Conservation (phyloP, 2,113 vertebrate genomes). For the Panthera tigris region DNA sequence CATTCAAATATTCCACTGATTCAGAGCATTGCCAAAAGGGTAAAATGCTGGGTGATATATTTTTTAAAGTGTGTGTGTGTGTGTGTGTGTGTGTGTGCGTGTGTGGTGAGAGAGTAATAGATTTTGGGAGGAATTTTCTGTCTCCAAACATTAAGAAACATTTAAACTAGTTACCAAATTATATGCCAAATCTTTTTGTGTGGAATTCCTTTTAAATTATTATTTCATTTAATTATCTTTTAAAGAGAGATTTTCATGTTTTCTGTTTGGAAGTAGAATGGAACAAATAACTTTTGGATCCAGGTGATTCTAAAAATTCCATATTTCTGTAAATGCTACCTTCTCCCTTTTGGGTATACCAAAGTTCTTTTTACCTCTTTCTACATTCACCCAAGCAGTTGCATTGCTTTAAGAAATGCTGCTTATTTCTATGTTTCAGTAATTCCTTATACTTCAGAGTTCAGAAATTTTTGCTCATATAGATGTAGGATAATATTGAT, state of each 20-base stretch:
- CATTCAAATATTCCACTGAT: background rate
- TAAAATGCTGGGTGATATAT: background rate
- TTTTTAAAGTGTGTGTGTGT: background rate
- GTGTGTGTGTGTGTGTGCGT: background rate
- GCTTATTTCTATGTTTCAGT: background rate
- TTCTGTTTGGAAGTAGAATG: background rate
- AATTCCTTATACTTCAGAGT: background rate
- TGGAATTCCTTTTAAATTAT: background rate
- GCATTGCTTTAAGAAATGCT: background rate
- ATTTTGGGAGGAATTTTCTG: background rate
- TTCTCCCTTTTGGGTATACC: background rate
- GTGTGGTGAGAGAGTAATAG: background rate
- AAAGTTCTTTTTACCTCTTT: background rate
- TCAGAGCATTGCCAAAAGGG: background rate
- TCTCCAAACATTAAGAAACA: background rate
- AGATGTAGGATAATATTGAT: background rate
- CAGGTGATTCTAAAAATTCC: background rate
- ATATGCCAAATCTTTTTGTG: background rate
- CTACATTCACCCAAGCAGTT: background rate
- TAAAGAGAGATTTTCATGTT: background rate
- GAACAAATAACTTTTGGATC: background rate
- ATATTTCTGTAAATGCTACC: background rate
- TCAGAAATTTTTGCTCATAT: background rate
- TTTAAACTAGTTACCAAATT: background rate
- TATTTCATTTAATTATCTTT: background rate